Conservation (phyloP, 2,113 vertebrate genomes). For the Piaya cayana region DNA sequence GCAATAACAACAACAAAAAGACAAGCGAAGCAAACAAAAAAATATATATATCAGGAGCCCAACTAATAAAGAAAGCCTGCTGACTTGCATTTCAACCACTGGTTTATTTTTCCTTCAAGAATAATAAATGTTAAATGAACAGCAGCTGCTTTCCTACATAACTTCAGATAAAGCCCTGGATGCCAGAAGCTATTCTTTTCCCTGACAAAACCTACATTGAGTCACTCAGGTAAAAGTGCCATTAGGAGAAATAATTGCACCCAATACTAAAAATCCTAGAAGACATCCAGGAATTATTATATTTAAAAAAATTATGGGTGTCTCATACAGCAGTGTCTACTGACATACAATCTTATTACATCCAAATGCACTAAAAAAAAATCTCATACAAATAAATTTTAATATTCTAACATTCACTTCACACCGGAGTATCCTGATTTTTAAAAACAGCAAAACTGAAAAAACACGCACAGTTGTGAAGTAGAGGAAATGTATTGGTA, state of each 20-base stretch:
- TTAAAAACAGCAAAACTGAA: not conserved
- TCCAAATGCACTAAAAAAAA: not conserved
- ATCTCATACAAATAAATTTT: not conserved
- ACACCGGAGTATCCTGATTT: not conserved
- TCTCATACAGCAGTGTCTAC: not conserved
- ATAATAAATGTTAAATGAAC: not conserved
- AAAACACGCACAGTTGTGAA: not conserved
- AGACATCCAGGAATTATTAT: not conserved
- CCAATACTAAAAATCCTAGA: not conserved
- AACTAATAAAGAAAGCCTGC: not conserved
- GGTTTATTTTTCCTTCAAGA: not conserved
- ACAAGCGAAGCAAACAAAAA: not conserved
- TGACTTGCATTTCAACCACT: not conserved
- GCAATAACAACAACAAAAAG: not conserved
- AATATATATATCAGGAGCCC: not conserved
- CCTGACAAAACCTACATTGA: rapidly evolving
- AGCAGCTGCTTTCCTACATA: not conserved
- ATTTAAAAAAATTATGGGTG: not conserved
- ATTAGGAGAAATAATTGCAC: not conserved
- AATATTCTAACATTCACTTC: not conserved
- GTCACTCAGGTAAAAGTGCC: not conserved
- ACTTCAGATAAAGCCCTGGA: not conserved
- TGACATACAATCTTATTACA: not conserved
- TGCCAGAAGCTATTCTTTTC: not conserved
- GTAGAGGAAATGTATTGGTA: not conserved